Percentiles rank a stretch among this genome's conserved stretches.
These are phyloP conservation scores for Epizoanthus rinbou DNA, from an alignment of 92 coral and sea anemone genomes.

Conservation along the genomic window DNA sequence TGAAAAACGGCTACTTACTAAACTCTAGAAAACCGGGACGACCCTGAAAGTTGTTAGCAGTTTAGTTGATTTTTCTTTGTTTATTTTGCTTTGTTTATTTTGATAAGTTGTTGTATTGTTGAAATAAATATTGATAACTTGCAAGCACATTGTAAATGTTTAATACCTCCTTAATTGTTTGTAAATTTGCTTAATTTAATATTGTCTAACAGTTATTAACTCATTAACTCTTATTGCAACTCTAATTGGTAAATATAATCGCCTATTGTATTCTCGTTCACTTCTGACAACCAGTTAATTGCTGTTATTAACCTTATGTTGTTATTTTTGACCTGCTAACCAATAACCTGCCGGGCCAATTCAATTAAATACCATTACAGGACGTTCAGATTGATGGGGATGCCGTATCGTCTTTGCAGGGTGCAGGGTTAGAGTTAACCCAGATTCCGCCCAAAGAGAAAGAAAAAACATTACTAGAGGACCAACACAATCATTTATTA, in stretches of 20 bases:
- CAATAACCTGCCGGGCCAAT: constrained; percentile 10
- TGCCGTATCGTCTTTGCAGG: constrained; percentile 58
- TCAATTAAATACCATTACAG: constrained; percentile 27
- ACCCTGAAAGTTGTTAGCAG: background rate
- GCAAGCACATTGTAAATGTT: background rate
- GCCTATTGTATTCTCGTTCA: background rate
- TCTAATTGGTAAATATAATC: constrained; percentile 11
- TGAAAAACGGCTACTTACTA: no score
- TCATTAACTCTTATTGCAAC: background rate
- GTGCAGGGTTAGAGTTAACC: constrained; percentile 94
- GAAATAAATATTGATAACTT: background rate
- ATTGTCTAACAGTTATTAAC: background rate
- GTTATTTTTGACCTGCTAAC: constrained; percentile 23
- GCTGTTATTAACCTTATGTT: background rate
- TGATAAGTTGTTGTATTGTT: background rate
- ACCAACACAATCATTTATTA: constrained; percentile 89
- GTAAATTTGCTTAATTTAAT: background rate
- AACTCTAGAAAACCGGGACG: background rate
- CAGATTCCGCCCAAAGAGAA: constrained; percentile 83
- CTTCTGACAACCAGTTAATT: background rate
- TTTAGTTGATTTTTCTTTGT: background rate
- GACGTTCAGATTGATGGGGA: background rate
- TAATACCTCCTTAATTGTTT: background rate
- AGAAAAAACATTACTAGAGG: constrained; percentile 81
- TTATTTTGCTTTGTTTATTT: background rate